Evolutionary conservation across 2,113 vertebrate species (phyloP).

Genomic region (Guaruba guarouba): DNA sequence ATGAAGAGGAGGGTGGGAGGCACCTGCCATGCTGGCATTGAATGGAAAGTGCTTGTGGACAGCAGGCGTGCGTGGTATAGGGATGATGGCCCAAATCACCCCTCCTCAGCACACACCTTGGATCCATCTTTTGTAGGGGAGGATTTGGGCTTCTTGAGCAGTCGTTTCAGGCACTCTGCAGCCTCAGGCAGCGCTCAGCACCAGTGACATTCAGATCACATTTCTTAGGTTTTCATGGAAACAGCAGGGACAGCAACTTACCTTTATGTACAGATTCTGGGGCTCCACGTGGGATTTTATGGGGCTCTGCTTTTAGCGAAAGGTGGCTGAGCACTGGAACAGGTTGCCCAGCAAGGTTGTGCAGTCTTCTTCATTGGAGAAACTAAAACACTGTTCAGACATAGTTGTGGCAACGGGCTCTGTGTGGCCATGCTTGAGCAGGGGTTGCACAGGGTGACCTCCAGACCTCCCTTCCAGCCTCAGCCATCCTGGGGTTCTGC

Average conservation of each 20-base stretch:
- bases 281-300: neutral
- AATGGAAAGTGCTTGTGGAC: rapidly evolving
- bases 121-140: no score
- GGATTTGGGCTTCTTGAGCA: neutral
- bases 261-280: neutral
- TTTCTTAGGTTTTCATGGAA: neutral
- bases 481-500: neutral
- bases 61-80: neutral
- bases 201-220: neutral
- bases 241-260: neutral
- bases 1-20: neutral
- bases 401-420: neutral
- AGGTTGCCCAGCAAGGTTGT: neutral
- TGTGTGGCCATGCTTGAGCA: neutral
- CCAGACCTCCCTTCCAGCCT: neutral
- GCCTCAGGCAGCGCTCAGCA: neutral
- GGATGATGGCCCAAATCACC: rapidly evolving
- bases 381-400: neutral
- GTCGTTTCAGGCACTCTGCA: rapidly evolving
- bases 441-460: neutral
- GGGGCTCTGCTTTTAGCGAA: neutral
- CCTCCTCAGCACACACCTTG: neutral
- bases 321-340: neutral
- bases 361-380: neutral
- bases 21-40: rapidly evolving